A percentile compares a stretch with the other conserved stretches of the same genome.
phyloP scores from a whole-genome alignment of 2,888 invertebrate species.

The Liodrosophila aerea region DNA sequence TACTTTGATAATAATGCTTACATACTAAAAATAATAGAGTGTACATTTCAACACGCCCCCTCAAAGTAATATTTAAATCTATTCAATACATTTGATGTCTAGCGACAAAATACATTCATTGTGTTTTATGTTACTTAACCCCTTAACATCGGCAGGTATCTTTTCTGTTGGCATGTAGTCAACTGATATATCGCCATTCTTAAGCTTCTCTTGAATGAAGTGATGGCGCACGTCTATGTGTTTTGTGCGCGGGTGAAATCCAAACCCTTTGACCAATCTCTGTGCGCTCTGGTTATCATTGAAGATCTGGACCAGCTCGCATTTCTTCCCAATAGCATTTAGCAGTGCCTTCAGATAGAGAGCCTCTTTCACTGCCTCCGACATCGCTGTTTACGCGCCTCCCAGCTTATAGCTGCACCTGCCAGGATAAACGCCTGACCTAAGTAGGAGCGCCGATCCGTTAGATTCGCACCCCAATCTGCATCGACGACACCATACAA shows the following conservation, averaged over 20 bases:
- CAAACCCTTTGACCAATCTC: constrained; percentile 1
- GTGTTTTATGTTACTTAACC: background rate
- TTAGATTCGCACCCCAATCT: background rate
- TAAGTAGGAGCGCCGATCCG: background rate
- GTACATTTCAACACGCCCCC: constrained; percentile 1
- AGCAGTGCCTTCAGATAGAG: too few species aligned
- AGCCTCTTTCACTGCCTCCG: too few species aligned
- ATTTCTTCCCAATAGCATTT: too few species aligned
- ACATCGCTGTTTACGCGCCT: constrained; percentile 1
- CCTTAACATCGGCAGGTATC: background rate
- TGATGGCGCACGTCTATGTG: too few species aligned
- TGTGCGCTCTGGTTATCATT: too few species aligned
- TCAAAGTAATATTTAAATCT: background rate
- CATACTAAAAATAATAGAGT: background rate
- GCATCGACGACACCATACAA: too few species aligned
- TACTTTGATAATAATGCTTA: too few species aligned
- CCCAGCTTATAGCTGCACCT: constrained; percentile 1
- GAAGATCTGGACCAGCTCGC: too few species aligned
- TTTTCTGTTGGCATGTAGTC: background rate
- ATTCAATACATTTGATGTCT: background rate
- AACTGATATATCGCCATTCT: background rate
- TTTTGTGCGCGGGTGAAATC: constrained; percentile 2
- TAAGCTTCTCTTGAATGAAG: background rate
- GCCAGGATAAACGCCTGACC: background rate
- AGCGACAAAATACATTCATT: background rate